These are phyloP conservation scores for Thaumatotibia leucotreta DNA, from an alignment of 1,140 invertebrate species.

Conservation along the genomic window DNA sequence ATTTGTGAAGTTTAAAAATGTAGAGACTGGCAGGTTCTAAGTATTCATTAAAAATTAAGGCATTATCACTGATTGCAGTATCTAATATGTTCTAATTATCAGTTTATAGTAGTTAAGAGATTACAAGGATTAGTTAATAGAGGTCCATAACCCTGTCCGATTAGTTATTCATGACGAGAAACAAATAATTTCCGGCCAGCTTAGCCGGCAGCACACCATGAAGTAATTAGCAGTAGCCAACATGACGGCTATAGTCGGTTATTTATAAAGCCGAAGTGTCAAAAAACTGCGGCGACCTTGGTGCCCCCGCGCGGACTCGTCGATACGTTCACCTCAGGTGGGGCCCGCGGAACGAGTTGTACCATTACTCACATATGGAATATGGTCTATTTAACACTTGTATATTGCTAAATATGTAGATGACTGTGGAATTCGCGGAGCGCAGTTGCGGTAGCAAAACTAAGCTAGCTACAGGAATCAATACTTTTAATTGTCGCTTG, in stretches of 20 bases:
- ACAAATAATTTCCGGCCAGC: constrained; percentile 65
- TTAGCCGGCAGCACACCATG: constrained; percentile 30
- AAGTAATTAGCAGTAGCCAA: constrained; percentile 36
- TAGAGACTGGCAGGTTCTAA: not conserved
- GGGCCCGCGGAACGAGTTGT: constrained; percentile 55
- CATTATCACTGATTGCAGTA: not conserved
- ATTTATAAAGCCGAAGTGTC: constrained; percentile 67
- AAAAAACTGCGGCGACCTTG: constrained; percentile 73
- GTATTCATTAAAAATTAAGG: not conserved
- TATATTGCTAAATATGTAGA: not conserved
- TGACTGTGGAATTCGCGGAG: not conserved
- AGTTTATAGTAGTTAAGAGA: not conserved
- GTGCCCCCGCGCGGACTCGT: constrained; percentile 63
- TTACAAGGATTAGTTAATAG: constrained; percentile 4
- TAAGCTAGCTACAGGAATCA: not conserved
- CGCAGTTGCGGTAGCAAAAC: not conserved
- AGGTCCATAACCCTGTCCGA: constrained; percentile 53
- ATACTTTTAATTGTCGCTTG: not conserved
- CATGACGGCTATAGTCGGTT: constrained; percentile 41
- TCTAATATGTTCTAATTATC: not conserved
- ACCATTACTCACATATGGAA: constrained; percentile 38
- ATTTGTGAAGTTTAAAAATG: not conserved
- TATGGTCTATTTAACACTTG: constrained; percentile 23
- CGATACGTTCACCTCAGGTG: constrained; percentile 70
- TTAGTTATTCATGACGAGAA: constrained; percentile 47